These are phyloP conservation scores for Heliconius sara DNA, from an alignment of 2,888 invertebrate species.

Conservation along the genomic window DNA sequence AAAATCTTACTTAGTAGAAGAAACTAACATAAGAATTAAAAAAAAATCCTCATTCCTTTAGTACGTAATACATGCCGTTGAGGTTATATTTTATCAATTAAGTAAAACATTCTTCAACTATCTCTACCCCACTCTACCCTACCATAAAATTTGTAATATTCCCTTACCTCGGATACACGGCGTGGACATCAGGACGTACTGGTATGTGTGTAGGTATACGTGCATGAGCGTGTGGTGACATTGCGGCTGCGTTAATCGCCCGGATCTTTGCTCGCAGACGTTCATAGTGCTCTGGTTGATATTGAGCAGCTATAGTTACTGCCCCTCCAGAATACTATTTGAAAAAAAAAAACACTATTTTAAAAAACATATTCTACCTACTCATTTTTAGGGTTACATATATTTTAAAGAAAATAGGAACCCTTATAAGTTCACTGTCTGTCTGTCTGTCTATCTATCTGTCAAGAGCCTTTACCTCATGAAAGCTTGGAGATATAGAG, in stretches of 20 bases:
- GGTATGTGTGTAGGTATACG: slow-evolving; percentile 66
- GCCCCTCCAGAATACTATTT: slow-evolving; percentile 77
- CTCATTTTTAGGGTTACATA: background rate
- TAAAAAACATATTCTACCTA: background rate
- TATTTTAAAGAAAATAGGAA: too few species aligned
- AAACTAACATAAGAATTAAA: too few species aligned
- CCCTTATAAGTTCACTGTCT: too few species aligned
- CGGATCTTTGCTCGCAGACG: slow-evolving; percentile 78
- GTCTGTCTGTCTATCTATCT: too few species aligned
- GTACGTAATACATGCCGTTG: too few species aligned
- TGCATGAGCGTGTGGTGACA: slow-evolving; percentile 66
- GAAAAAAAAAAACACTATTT: slow-evolving; percentile 7
- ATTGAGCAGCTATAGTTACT: slow-evolving; percentile 80
- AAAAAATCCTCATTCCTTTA: too few species aligned
- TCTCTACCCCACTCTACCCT: too few species aligned
- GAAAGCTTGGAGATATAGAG: too few species aligned
- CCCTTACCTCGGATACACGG: slow-evolving; percentile 72
- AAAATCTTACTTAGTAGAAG: too few species aligned
- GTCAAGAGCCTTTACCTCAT: too few species aligned
- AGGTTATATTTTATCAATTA: too few species aligned
- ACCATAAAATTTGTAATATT: background rate
- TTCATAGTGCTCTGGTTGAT: slow-evolving; percentile 81
- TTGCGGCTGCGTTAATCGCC: slow-evolving; percentile 76
- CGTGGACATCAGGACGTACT: slow-evolving; percentile 72
- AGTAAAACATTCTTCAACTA: too few species aligned